A percentile compares a stretch with the other conserved stretches of the same genome.
phyloP scores from a whole-genome alignment of 1,140 invertebrate genomes.

The Drosophila orena region DNA sequence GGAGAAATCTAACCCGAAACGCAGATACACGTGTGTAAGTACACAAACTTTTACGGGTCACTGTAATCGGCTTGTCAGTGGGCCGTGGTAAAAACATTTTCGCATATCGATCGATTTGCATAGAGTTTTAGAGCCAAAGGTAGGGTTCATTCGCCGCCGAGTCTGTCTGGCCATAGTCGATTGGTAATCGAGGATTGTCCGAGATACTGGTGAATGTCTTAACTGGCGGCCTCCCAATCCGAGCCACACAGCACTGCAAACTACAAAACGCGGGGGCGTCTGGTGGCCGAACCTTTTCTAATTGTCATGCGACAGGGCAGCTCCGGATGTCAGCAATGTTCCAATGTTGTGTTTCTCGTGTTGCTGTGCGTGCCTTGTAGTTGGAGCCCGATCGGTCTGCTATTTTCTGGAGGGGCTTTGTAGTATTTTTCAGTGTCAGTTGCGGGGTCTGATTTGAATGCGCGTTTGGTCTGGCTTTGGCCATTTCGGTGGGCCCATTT shows the following conservation, averaged over 20 bases:
- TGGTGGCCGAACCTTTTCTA: constrained; percentile 58
- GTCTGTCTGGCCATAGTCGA: constrained; percentile 20
- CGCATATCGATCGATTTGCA: constrained; percentile 51
- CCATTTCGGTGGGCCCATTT: constrained; percentile 66
- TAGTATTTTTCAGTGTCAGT: constrained; percentile 43
- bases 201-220: constrained; percentile 39
- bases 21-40: constrained; percentile 15
- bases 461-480: constrained; percentile 55
- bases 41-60: constrained; percentile 4
- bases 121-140: constrained; percentile 44
- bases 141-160: constrained; percentile 36
- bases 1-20: constrained; percentile 18
- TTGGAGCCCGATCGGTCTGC: constrained; percentile 24
- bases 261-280: constrained; percentile 18
- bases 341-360: constrained; percentile 26
- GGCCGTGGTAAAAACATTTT: constrained; percentile 34
- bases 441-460: constrained; percentile 71
- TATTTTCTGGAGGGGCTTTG: constrained; percentile 1
- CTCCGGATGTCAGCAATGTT: constrained; percentile 71
- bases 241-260: not conserved
- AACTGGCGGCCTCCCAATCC: constrained; percentile 21
- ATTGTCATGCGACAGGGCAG: constrained; percentile 69
- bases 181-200: constrained; percentile 30
- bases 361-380: constrained; percentile 67
- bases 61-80: constrained; percentile 23